Evolutionary conservation across 2,888 invertebrate genomes (phyloP), one percentile per base, ranked within the genome.

Genomic region (Synanthedon vespiformis): DNA sequence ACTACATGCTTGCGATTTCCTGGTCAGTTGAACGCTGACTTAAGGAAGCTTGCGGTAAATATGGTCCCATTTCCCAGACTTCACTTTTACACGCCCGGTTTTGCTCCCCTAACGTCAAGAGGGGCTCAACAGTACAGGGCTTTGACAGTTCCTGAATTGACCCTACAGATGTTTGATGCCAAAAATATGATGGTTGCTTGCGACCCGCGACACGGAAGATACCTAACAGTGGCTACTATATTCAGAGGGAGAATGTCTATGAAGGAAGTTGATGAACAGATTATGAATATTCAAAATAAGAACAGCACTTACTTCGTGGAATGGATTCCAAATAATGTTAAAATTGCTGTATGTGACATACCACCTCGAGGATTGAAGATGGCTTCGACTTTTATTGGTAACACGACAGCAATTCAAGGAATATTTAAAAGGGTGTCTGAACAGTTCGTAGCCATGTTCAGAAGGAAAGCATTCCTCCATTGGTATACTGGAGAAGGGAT

Each of bases 401-500:
- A 95, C 78, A 92, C 93, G 10, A 95, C 95, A 14, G 94, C 95
- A 60, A 94, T 95, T 61, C 95, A 95, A 74, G 93, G 94, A 67
- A 84, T 96, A 62, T 96, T 96, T 86, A 95, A 95, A 79, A 90
- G 95, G 75, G 92, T 95, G 63, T 92, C 92, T 16, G 94, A 94
- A 71, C 95, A 95, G 77, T 95, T 95, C 72, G 92, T 93, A 53
- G 94, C 95, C 65, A 96, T 98, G 97, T 97, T 97, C 90, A 91
- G 96, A 67, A 91, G 97, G 68, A 97, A 96, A 88, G 97, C 97
- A 70, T 97, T 97, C 91, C 90, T 97, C 66, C 97, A 97, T 89
- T 98, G 97, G 97, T 98, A 95, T 84, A 95, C 95, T 41, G 95
- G 95, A 53, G 95, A 96, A 74, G 95, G 95, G 61, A 95, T 95